Evolutionary conservation across 2,113 vertebrate genomes (phyloP).

Genomic region (Xenopus laevis): DNA sequence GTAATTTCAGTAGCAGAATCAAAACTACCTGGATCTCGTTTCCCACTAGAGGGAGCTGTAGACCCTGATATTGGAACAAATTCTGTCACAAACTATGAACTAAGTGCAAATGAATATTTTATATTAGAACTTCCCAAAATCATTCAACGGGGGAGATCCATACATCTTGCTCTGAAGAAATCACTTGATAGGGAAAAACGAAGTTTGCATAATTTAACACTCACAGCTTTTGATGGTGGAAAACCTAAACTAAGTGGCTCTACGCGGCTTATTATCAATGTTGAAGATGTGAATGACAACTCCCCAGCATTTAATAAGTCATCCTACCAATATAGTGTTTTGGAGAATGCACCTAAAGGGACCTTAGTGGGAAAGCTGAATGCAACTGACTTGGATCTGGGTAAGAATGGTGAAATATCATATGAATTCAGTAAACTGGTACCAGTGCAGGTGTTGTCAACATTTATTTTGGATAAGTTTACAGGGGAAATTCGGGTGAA

Average conservation of each 20-base stretch:
- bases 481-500: slow-evolving; percentile 49
- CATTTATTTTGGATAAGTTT: slow-evolving; percentile 42
- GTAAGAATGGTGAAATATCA: slow-evolving; percentile 56
- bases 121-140: slow-evolving; percentile 50
- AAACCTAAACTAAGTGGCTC: slow-evolving; percentile 58
- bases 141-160: slow-evolving; percentile 55
- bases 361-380: slow-evolving; percentile 62
- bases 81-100: slow-evolving; percentile 49
- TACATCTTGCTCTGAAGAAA: slow-evolving; percentile 56
- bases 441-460: slow-evolving; percentile 49
- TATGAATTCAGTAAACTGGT: slow-evolving; percentile 54
- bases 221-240: slow-evolving; percentile 64
- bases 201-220: slow-evolving; percentile 47
- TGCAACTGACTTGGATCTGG: slow-evolving; percentile 68
- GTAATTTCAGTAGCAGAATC: slow-evolving; percentile 64
- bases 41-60: slow-evolving; percentile 61
- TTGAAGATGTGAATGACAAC: slow-evolving; percentile 58
- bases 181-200: slow-evolving; percentile 56
- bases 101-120: slow-evolving; percentile 57
- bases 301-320: slow-evolving; percentile 56
- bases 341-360: slow-evolving; percentile 56
- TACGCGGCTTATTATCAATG: slow-evolving; percentile 51
- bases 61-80: slow-evolving; percentile 67
- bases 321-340: slow-evolving; percentile 26
- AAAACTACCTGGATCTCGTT: slow-evolving; percentile 57